These are phyloP conservation scores for Panthera uncia DNA, from an alignment of 2,113 vertebrate genomes.

Conservation along the genomic window DNA sequence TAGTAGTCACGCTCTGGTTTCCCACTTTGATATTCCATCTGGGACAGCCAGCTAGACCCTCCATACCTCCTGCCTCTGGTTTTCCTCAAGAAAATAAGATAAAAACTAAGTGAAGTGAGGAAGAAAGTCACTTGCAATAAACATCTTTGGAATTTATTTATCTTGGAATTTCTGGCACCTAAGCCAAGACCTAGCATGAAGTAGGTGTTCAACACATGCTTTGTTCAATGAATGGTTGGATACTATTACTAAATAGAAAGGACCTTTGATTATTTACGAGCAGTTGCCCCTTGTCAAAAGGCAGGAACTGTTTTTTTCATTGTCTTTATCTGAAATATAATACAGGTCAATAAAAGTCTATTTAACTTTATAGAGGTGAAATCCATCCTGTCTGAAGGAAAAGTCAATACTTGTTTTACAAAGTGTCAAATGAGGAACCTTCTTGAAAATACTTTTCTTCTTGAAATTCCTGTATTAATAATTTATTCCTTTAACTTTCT, in stretches of 20 bases:
- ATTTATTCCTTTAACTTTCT: not conserved
- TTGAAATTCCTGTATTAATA: not conserved
- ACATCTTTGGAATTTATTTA: not conserved
- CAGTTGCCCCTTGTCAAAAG: not conserved
- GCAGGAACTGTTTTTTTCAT: not conserved
- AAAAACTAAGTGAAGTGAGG: not conserved
- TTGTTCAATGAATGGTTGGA: not conserved
- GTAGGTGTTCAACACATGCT: not conserved
- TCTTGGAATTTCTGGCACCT: not conserved
- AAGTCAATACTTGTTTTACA: not conserved
- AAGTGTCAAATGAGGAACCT: not conserved
- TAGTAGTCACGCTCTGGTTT: not conserved
- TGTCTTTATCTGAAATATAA: not conserved
- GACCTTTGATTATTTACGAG: not conserved
- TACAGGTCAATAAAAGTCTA: not conserved
- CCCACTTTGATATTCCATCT: not conserved
- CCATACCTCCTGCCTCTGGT: not conserved
- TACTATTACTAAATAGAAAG: not conserved
- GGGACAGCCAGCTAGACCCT: not conserved
- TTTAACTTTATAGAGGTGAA: not conserved
- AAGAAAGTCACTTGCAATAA: not conserved
- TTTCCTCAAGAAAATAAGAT: not conserved
- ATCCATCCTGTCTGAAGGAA: not conserved
- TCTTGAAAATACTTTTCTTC: conserved; percentile 21
- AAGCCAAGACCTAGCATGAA: not conserved